A percentile compares a stretch with the other conserved stretches of the same genome.
Conservation (phyloP, 2,113 vertebrate species). For the Thamnaconus septentrionalis region DNA sequence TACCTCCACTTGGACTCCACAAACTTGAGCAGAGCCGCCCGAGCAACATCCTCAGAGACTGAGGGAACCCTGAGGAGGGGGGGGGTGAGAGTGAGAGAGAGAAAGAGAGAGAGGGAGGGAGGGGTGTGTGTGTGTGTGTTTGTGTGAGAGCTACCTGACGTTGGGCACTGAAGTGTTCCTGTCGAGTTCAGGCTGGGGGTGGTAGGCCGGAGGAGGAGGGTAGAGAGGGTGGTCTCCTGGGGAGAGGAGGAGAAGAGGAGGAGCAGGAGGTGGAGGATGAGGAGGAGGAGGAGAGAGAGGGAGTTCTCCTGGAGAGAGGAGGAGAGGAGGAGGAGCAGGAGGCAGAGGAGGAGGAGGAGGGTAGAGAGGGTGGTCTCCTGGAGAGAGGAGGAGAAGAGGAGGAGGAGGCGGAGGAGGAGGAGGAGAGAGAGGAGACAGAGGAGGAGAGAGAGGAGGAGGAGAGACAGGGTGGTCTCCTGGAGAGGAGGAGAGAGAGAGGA, state of each 20-base stretch:
- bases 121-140: not conserved
- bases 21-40: slow-evolving; percentile 78
- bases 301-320: too few species aligned
- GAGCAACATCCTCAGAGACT: slow-evolving; percentile 78
- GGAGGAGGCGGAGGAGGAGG: slow-evolving; percentile 71
- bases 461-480: too few species aligned
- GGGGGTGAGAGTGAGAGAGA: not conserved
- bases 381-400: too few species aligned
- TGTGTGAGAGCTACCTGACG: slow-evolving; percentile 55
- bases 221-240: slow-evolving; percentile 62
- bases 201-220: slow-evolving; percentile 69
- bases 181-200: slow-evolving; percentile 68
- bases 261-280: not conserved
- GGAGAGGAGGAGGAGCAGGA: too few species aligned
- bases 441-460: not conserved
- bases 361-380: too few species aligned
- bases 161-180: slow-evolving; percentile 67
- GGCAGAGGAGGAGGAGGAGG: too few species aligned
- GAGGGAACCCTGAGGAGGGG: slow-evolving; percentile 63
- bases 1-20: slow-evolving; percentile 78
- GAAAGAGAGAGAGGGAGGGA: not conserved
- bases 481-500: too few species aligned
- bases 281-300: too few species aligned
- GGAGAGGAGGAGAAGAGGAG: not conserved
- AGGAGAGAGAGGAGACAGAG: slow-evolving; percentile 51